phyloP scores from a whole-genome alignment of 2,113 vertebrate species.

The Physeter macrocephalus region DNA sequence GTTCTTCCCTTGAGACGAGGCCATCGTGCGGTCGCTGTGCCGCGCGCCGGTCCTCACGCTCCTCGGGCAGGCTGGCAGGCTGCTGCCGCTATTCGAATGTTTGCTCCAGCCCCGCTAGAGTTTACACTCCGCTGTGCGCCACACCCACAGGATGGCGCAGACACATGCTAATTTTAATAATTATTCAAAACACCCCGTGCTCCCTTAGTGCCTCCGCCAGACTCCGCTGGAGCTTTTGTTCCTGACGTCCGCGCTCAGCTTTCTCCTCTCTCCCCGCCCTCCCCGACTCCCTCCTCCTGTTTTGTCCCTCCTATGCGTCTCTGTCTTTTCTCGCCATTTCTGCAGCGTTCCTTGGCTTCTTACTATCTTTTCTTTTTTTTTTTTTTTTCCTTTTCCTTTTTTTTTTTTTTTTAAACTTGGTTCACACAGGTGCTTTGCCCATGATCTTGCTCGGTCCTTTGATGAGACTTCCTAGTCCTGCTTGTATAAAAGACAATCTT shows the following conservation, averaged over 20 bases:
- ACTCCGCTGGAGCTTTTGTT: conserved; percentile 64
- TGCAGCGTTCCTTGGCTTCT: not conserved
- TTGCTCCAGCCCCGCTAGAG: conserved; percentile 63
- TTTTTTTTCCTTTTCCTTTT: not conserved
- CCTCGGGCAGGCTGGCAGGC: conserved; percentile 33
- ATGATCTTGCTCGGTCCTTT: not conserved
- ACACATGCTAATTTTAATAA: conserved; percentile 69
- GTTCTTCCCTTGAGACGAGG: conserved; percentile 92
- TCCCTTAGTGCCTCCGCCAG: conserved; percentile 53
- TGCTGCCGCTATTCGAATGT: conserved; percentile 35
- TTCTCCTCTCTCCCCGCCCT: conserved; percentile 1
- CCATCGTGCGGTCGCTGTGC: conserved; percentile 83
- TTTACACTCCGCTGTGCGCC: conserved; percentile 77
- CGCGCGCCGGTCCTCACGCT: conserved; percentile 14
- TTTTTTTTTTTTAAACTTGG: not conserved
- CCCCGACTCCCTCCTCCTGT: not conserved
- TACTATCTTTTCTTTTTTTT: no score
- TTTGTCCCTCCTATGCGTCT: not conserved
- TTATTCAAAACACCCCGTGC: conserved; percentile 62
- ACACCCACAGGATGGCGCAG: conserved; percentile 83
- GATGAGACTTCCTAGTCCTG: not conserved
- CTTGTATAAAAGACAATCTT: not conserved
- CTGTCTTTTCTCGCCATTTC: conserved; percentile 26
- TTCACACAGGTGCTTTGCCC: not conserved
- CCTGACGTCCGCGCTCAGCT: conserved; percentile 53